A percentile compares a stretch with the other conserved stretches of the same genome.
phyloP scores from a whole-genome alignment of 2,113 vertebrate genomes.

The Pterocles burchelli region DNA sequence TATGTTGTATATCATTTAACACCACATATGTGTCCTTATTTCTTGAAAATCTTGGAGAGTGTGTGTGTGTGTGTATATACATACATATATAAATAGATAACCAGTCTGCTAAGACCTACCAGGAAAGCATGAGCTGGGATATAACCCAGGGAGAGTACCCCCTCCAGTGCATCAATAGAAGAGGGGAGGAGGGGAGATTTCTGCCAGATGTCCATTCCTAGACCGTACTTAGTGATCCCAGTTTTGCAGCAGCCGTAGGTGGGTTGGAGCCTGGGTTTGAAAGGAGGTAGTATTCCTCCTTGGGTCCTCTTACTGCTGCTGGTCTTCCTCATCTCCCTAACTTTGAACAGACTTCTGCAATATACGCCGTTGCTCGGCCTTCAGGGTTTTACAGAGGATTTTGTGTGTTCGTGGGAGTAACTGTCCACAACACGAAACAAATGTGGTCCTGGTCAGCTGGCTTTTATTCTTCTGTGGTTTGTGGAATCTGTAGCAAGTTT shows the following conservation, averaged over 20 bases:
- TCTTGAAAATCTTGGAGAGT: background rate
- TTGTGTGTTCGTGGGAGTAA: background rate
- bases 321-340: background rate
- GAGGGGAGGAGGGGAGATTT: background rate
- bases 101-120: background rate
- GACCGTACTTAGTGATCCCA: accelerated
- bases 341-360: background rate
- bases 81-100: background rate
- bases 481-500: background rate
- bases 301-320: background rate
- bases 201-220: background rate
- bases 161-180: background rate
- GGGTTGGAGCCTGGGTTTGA: background rate
- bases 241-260: background rate
- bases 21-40: background rate
- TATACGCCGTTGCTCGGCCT: background rate
- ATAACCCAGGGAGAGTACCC: background rate
- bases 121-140: background rate
- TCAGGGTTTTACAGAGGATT: background rate
- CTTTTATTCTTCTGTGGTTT: background rate
- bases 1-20: background rate
- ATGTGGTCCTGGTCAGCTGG: background rate
- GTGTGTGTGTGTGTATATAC: no score
- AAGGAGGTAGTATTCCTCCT: background rate
- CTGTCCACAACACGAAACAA: background rate